Evolutionary conservation across 1,140 invertebrate genomes (phyloP), one percentile per base, ranked within the genome.

Genomic region (Philotrypesis tridentata): DNA sequence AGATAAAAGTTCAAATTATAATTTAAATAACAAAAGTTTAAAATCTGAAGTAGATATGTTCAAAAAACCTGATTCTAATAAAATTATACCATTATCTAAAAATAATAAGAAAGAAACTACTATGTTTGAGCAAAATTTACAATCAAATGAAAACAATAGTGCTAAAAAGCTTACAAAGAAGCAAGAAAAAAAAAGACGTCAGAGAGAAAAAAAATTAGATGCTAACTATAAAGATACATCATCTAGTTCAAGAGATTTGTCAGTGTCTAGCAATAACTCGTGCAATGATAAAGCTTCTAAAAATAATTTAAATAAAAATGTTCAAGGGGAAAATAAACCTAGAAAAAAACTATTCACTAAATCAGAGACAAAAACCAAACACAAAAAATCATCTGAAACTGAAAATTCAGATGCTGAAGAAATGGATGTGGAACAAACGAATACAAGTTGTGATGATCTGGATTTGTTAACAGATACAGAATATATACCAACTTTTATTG

Each of bases 381-480:
- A 27, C 23, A 68, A 31, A 6, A 43, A 43, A 43, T 21, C 17
- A 0, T 2, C 37, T 72, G 25, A 48, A 37, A 21, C 33, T 23
- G 14, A 48, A 48, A 40, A 27, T 48, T 72, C 61, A 63, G 70
- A 74, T 74, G 55, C 3, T 11, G 71, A 73, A 31, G 29, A 74
- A 33, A n/a, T 0, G 21, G 43, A 61, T 31, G 33, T 48, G 60
- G 27, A 74, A 60, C 17, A 17, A 74, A 25, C 31, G 29, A 74
- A 25, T 31, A 31, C 4, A 12, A 48, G 14, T 61, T 31, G 11
- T 74, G 72, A 74, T 61, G 21, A 74, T 31, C 17, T 74, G 48
- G 72, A 74, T 31, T 55, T 60, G 12, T 74, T 74, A n/a, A 74
- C 43, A 8, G 72, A 61, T n/a, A n/a, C 8, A 29, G 7, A 74